Base-by-base conservation (phyloP, 1,140 invertebrate species). In the Lasioglossum albipes region DNA sequence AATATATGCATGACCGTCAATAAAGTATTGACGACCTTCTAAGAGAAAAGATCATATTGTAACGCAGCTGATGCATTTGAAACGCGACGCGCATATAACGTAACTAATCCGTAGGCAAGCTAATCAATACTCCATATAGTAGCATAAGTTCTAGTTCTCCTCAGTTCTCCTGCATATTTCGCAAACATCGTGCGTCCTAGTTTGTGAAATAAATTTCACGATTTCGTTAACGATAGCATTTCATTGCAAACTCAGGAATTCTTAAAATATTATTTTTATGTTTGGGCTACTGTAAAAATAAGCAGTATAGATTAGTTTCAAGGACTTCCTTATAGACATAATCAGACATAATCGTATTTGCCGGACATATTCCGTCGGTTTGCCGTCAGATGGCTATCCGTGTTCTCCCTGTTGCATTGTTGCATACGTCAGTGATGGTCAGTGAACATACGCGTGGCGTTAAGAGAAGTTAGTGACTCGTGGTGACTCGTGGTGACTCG, bases 401-500 rank as follows among this genome's bases (percentile, higher is more conserved):
- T 5, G 49, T 57, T 79, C 49, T 79, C 62, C 62, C 70, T 74
- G 62, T 74, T 74, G 70, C 52, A 61, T 79, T 74, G 62, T 74
- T 74, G 70, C 52, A 61, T 79, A 74, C 18, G 62, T 20, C 52
- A 59, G 57, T 36, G 13, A 18, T 10, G 5, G 16, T 18, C 27
- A 79, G 62, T 74, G 62, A 36, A 18, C 18, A 22, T 67, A 74
- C 62, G 77, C 71, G 77, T 79, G 52, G 62, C 20, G 52, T 66
- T 27, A 22, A n/a, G 13, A 9, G 2, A 45, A 49, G 45, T 10
- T 49, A 49, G 45, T 49, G 7, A 49, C 9, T 49, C 12, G 13
- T 27, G 1, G 27, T 27, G 27, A 27, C 27, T 27, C 0, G 1
- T 49, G 6, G 67, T 59, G 52, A 49, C 18, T 20, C 41, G 9